phyloP scores from a whole-genome alignment of 2,113 vertebrate species.

The Anseranas semipalmata region DNA sequence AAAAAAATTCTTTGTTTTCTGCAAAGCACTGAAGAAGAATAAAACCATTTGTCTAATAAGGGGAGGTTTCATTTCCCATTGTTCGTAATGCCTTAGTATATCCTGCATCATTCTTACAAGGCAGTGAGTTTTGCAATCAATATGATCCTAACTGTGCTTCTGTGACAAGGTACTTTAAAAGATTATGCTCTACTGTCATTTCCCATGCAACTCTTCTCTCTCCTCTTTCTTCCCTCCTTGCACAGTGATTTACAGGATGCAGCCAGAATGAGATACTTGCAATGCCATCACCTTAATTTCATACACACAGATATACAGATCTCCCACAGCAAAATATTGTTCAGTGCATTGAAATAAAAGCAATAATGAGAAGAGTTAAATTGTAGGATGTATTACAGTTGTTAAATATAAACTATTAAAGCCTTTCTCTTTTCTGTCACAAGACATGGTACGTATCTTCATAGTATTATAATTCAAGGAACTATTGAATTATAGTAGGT shows the following conservation, averaged over 20 bases:
- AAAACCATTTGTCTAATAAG: neutral
- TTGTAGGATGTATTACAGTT: neutral
- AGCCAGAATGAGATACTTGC: neutral
- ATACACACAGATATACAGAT: neutral
- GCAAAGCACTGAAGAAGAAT: neutral
- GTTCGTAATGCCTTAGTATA: neutral
- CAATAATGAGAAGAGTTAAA: neutral
- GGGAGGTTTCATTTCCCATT: neutral
- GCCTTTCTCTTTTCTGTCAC: neutral
- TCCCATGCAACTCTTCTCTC: neutral
- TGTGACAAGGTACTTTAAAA: neutral
- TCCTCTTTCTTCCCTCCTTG: neutral
- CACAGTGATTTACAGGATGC: neutral
- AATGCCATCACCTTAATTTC: neutral
- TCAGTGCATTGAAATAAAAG: neutral
- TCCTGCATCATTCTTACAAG: neutral
- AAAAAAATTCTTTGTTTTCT: neutral
- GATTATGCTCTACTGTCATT: neutral
- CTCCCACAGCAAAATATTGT: neutral
- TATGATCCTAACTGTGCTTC: neutral
- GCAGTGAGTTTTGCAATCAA: neutral
- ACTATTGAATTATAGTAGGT: neutral
- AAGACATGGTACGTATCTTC: neutral
- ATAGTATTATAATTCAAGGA: neutral
- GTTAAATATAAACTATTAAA: conserved; percentile 3